A percentile compares a stretch with the other conserved stretches of the same genome.
phyloP scores from a whole-genome alignment of 1,140 invertebrate genomes.

The Habropoda laboriosa region DNA sequence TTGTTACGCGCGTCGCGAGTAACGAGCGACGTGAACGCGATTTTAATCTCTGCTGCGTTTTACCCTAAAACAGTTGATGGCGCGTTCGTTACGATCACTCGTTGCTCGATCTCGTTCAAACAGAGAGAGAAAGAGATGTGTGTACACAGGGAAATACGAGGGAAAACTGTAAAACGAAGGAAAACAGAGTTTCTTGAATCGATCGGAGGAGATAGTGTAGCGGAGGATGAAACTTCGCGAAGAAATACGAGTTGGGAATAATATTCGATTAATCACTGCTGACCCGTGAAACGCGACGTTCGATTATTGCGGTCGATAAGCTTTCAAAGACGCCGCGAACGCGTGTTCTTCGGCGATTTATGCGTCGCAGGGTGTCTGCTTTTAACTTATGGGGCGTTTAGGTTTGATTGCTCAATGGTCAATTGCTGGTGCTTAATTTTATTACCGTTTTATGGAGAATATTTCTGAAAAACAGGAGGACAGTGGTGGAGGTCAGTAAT shows the following conservation, averaged over 20 bases:
- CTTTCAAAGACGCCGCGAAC: background rate
- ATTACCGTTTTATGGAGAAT: no score
- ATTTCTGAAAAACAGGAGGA: no score
- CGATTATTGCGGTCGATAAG: conserved; percentile 13
- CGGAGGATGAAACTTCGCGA: background rate
- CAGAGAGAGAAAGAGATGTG: no score
- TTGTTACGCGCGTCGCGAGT: background rate
- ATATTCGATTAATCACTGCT: conserved; percentile 21
- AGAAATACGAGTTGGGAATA: no score
- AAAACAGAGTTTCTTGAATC: background rate
- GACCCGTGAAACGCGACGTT: background rate
- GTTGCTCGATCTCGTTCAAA: background rate
- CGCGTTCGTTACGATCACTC: background rate
- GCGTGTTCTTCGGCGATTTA: background rate
- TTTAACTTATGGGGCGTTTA: no score
- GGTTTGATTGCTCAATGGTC: no score
- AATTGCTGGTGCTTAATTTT: no score
- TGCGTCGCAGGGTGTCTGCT: background rate
- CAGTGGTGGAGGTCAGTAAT: no score
- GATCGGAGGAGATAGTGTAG: background rate
- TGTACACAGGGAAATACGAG: background rate
- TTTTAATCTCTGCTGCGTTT: conserved; percentile 21
- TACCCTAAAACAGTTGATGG: background rate
- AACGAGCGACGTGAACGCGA: conserved; percentile 32
- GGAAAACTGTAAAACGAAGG: background rate